A percentile compares a stretch with the other conserved stretches of the same genome.
phyloP scores from a whole-genome alignment of 2,113 vertebrate genomes.

The Poeciliopsis turrubarensis region DNA sequence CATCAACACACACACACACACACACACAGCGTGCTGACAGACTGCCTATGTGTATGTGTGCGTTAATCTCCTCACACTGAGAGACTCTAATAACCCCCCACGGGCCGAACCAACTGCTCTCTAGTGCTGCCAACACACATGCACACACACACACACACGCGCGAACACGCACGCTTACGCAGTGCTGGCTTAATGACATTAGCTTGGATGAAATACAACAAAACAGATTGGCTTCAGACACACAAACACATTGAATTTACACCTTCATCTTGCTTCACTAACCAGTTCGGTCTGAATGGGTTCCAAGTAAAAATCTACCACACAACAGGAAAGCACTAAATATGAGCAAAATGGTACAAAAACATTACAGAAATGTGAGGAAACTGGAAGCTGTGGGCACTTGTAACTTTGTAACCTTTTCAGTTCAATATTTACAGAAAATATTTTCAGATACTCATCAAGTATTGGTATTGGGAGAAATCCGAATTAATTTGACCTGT shows the following conservation, averaged over 20 bases:
- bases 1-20: conserved; percentile 48
- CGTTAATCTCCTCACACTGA: conserved; percentile 73
- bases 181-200: conserved; percentile 80
- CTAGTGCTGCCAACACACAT: conserved; percentile 65
- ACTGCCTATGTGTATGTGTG: conserved; percentile 50
- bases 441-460: not conserved
- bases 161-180: conserved; percentile 12
- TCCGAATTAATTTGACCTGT: not conserved
- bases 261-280: conserved; percentile 50
- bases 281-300: conserved; percentile 41
- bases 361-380: conserved; percentile 5
- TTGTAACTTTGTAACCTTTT: not conserved
- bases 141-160: no score
- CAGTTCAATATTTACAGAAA: not conserved
- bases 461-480: not conserved
- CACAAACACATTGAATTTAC: conserved; percentile 40
- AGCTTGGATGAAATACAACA: conserved; percentile 77
- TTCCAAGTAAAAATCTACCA: conserved; percentile 40
- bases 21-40: conserved; percentile 45
- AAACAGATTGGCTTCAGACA: conserved; percentile 69
- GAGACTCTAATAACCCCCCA: conserved; percentile 76
- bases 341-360: conserved; percentile 6
- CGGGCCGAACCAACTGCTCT: conserved; percentile 71
- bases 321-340: conserved; percentile 11
- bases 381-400: not conserved